These are phyloP conservation scores for Scaptomyza tumidula DNA, from an alignment of 2,888 invertebrate species.

Conservation along the genomic window DNA sequence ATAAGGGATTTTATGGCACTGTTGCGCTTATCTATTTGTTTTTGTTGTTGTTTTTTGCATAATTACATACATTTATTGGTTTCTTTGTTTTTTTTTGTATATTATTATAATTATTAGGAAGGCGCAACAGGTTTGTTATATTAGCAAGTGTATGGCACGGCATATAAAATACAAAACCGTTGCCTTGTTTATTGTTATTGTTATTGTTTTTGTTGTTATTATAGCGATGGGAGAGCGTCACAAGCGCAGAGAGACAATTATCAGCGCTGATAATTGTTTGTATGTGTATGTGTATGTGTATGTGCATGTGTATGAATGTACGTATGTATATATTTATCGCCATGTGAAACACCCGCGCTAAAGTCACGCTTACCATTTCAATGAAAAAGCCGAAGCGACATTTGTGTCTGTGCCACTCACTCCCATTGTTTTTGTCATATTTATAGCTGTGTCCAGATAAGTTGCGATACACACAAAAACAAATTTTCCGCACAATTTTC, in stretches of 20 bases:
- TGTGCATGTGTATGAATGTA: too few species aligned
- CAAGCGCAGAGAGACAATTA: conserved; percentile 56
- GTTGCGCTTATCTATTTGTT: conserved; percentile 11
- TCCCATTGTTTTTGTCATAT: conserved; percentile 48
- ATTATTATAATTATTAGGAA: conserved; percentile 13
- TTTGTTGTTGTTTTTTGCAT: conserved; percentile 25
- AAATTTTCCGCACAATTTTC: conserved; percentile 64
- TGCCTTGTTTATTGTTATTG: conserved; percentile 41
- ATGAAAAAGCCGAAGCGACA: conserved; percentile 52
- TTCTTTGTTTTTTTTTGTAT: conserved; percentile 1
- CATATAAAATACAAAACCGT: conserved; percentile 50
- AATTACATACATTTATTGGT: conserved; percentile 23
- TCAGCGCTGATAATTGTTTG: conserved; percentile 74
- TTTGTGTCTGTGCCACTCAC: conserved; percentile 34
- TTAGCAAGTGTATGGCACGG: conserved; percentile 48
- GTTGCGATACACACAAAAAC: conserved; percentile 13
- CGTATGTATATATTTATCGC: conserved; percentile 55
- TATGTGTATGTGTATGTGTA: conserved; percentile 13
- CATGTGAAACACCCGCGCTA: conserved; percentile 70
- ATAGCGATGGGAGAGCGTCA: conserved; percentile 47
- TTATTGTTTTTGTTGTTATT: conserved; percentile 45
- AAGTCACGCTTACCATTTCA: conserved; percentile 76
- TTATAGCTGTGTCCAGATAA: conserved; percentile 51
- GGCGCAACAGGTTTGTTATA: conserved; percentile 51
- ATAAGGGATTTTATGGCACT: conserved; percentile 14